phyloP scores from a whole-genome alignment of 2,797 vertebrate species.

The Chiloscyllium punctatum region DNA sequence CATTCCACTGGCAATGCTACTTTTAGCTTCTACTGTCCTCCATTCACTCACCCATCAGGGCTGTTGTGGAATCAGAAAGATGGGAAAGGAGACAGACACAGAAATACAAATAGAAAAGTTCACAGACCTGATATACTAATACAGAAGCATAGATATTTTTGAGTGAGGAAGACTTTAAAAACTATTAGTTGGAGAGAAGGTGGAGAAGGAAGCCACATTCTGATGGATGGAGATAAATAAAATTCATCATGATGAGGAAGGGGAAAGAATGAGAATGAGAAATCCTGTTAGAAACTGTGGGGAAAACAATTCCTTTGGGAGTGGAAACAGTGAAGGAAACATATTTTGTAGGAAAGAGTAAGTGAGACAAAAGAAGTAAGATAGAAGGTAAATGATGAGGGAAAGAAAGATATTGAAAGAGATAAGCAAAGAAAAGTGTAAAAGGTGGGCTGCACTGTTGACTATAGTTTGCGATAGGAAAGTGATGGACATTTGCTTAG shows the following conservation, averaged over 20 bases:
- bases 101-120: background rate
- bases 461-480: background rate
- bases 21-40: too few relatives aligned
- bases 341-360: background rate
- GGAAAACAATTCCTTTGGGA: background rate
- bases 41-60: too few relatives aligned
- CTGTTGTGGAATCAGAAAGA: background rate
- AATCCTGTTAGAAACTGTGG: background rate
- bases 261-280: background rate
- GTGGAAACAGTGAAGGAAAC: background rate
- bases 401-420: background rate
- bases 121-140: background rate
- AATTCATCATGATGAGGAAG: background rate
- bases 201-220: background rate
- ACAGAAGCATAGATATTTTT: background rate
- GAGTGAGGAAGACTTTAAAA: background rate
- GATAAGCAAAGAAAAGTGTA: background rate
- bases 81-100: background rate
- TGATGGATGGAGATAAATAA: background rate
- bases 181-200: background rate
- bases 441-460: background rate
- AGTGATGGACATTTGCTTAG: background rate
- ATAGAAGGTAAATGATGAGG: background rate
- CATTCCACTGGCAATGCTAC: too few relatives aligned
- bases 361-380: background rate